Percentiles rank a stretch among this genome's conserved stretches.
These are phyloP conservation scores for Phoenicopterus ruber DNA, from an alignment of 2,113 vertebrate species.

Conservation along the genomic window DNA sequence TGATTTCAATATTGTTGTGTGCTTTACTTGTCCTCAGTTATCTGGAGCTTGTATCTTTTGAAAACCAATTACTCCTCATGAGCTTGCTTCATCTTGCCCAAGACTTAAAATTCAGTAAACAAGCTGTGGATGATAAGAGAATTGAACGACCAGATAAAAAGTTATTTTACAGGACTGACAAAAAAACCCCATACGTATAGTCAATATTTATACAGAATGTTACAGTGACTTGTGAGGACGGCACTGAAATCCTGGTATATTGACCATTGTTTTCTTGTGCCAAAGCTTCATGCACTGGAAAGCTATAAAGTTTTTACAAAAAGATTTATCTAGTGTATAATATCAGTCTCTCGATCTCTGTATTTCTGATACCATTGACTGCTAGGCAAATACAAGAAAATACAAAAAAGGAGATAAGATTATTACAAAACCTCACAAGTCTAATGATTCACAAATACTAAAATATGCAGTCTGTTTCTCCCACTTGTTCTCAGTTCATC, in stretches of 20 bases:
- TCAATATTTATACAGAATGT: not conserved
- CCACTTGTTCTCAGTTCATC: not conserved
- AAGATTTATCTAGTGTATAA: not conserved
- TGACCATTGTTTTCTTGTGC: not conserved
- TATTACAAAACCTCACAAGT: not conserved
- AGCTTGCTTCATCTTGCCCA: constrained; percentile 31
- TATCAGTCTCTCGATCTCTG: not conserved
- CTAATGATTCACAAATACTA: not conserved
- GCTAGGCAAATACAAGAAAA: not conserved
- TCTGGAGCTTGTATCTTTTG: constrained; percentile 40
- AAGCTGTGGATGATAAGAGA: not conserved
- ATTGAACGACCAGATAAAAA: not conserved
- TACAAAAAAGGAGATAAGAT: not conserved
- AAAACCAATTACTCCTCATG: constrained; percentile 31
- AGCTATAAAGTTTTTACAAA: not conserved
- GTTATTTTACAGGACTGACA: not conserved
- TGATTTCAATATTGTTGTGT: constrained; percentile 51
- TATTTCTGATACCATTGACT: not conserved
- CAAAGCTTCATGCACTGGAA: not conserved
- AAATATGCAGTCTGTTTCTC: not conserved
- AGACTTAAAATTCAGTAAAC: constrained; percentile 19
- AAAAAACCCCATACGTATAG: not conserved
- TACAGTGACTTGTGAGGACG: not conserved
- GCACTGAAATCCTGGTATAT: not conserved
- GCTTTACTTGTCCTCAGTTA: constrained; percentile 39